These are phyloP conservation scores for Leptodactylus fallax DNA, from an alignment of 2,797 vertebrate genomes.

Conservation along the genomic window DNA sequence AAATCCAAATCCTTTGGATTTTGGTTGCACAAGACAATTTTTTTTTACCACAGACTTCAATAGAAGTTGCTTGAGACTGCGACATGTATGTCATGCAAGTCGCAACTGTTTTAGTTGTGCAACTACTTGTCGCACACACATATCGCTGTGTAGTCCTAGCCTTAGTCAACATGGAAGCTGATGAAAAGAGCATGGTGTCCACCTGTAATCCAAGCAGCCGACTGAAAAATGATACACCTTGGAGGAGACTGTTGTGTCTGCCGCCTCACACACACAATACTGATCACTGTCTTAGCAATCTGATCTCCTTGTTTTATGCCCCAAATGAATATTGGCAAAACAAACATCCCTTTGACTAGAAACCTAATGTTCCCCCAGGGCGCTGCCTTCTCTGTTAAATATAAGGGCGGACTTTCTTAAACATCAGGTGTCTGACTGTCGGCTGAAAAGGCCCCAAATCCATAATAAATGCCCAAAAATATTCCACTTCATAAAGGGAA, in stretches of 20 bases:
- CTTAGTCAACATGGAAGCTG: neutral
- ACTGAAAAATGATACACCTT: neutral
- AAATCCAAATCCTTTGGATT: too few species aligned
- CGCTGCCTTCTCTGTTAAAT: neutral
- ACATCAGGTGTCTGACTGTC: neutral
- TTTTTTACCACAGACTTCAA: too few species aligned
- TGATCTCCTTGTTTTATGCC: neutral
- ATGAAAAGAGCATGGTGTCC: neutral
- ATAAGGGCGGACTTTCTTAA: neutral
- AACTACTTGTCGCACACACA: too few species aligned
- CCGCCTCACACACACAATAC: neutral
- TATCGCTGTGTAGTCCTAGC: too few species aligned
- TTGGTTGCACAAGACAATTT: too few species aligned
- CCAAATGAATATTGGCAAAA: neutral
- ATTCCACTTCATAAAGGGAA: too few species aligned
- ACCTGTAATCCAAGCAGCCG: neutral
- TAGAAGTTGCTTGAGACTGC: too few species aligned
- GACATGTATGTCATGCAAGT: too few species aligned
- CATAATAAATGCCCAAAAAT: neutral
- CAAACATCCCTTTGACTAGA: neutral
- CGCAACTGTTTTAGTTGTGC: too few species aligned
- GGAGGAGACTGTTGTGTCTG: neutral
- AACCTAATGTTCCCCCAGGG: neutral
- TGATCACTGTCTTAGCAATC: neutral
- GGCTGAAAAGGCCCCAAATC: neutral